Percentiles rank a stretch among this genome's conserved stretches.
Conservation (phyloP, 2,888 invertebrate species). For the Apodemia duryi region DNA sequence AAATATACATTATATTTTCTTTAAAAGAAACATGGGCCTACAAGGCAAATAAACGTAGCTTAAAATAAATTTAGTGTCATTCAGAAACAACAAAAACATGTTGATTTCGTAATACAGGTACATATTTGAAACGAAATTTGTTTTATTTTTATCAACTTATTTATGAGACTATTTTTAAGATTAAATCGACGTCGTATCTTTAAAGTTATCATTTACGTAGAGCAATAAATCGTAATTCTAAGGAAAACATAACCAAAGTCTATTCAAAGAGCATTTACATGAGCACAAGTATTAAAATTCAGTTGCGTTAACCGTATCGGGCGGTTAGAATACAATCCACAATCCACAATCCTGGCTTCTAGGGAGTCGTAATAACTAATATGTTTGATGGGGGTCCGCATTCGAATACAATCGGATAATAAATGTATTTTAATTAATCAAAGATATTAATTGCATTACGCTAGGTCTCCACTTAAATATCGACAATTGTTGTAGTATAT, state of each 20-base stretch:
- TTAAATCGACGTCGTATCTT: constrained; percentile 10
- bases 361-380: constrained; percentile 16
- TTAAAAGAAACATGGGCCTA: no score
- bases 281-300: constrained; percentile 28
- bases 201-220: constrained; percentile 17
- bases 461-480: no score
- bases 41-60: no score
- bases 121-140: no score
- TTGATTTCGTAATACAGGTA: no score
- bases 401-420: constrained; percentile 14
- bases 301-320: constrained; percentile 24
- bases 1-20: no score
- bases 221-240: constrained; percentile 24
- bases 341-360: constrained; percentile 17
- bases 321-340: constrained; percentile 21
- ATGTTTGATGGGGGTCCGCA: constrained; percentile 5
- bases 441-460: not conserved
- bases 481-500: no score
- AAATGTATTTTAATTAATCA: constrained; percentile 14
- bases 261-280: constrained; percentile 27
- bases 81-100: no score
- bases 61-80: no score
- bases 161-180: not conserved
- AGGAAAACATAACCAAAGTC: constrained; percentile 23
- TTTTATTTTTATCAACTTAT: no score